These are phyloP conservation scores for Sicus ferrugineus DNA, from an alignment of 2,888 invertebrate genomes.

Conservation along the genomic window DNA sequence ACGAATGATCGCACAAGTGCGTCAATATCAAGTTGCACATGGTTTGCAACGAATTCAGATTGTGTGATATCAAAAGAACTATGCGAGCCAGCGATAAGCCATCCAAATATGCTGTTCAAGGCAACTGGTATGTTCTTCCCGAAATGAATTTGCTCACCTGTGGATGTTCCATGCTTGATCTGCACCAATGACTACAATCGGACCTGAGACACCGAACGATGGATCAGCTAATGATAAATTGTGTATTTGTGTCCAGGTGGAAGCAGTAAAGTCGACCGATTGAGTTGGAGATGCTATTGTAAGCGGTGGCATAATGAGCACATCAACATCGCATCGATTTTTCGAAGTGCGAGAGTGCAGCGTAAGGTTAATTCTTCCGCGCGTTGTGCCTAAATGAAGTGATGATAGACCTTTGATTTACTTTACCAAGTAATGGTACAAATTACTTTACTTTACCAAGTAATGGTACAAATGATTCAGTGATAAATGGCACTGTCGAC, in stretches of 20 bases:
- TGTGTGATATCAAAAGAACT: background rate
- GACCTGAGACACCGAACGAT: constrained; percentile 33
- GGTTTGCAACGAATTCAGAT: constrained; percentile 11
- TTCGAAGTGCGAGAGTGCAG: too few relatives aligned
- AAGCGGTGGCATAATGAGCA: too few relatives aligned
- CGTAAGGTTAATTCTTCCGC: too few relatives aligned
- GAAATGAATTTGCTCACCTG: constrained; percentile 30
- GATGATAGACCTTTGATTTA: background rate
- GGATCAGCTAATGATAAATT: constrained; percentile 36
- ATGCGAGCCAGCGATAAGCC: constrained; percentile 35
- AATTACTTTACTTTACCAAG: background rate
- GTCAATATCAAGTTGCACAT: constrained; percentile 6
- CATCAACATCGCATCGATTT: too few relatives aligned
- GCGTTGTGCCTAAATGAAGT: too few relatives aligned
- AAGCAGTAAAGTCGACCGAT: too few relatives aligned
- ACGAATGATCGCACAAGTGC: background rate
- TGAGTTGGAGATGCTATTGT: too few relatives aligned
- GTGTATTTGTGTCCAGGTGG: constrained; percentile 29
- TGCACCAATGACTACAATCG: constrained; percentile 38
- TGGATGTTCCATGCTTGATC: constrained; percentile 36
- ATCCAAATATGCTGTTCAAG: constrained; percentile 38
- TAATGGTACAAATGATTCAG: constrained; percentile 18
- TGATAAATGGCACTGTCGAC: constrained; percentile 28
- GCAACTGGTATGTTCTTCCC: constrained; percentile 24
- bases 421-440: background rate